phyloP scores from a whole-genome alignment of 2,113 vertebrate species.

The Manacus vitellinus region DNA sequence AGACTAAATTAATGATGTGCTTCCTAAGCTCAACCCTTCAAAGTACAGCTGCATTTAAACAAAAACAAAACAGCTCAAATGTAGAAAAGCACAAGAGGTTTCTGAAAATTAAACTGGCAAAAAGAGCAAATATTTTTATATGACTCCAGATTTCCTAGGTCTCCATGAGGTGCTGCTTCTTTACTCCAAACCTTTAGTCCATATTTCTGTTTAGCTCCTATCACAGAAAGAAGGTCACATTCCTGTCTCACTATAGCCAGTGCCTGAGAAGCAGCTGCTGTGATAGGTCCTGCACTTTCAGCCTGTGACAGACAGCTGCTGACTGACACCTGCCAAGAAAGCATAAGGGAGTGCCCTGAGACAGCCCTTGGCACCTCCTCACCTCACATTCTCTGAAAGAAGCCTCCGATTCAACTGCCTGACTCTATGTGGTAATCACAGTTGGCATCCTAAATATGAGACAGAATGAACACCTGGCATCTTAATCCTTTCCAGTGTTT shows the following conservation, averaged over 20 bases:
- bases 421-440: accelerated
- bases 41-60: neutral
- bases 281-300: neutral
- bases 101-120: neutral
- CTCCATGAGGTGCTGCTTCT: neutral
- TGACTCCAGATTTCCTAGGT: neutral
- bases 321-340: neutral
- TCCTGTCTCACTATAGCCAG: neutral
- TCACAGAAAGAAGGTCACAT: accelerated
- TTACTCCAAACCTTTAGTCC: neutral
- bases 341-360: neutral
- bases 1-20: neutral
- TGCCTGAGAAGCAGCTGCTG: neutral
- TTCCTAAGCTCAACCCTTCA: neutral
- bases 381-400: neutral
- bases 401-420: neutral
- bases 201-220: neutral
- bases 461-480: neutral
- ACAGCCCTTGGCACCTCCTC: neutral
- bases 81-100: neutral
- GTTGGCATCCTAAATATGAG: neutral
- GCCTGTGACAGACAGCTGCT: neutral
- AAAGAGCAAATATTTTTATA: neutral
- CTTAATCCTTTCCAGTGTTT: neutral
- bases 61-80: neutral